Evolutionary conservation across 2,888 invertebrate species (phyloP).

Genomic region (Cecidostiba fungosa): DNA sequence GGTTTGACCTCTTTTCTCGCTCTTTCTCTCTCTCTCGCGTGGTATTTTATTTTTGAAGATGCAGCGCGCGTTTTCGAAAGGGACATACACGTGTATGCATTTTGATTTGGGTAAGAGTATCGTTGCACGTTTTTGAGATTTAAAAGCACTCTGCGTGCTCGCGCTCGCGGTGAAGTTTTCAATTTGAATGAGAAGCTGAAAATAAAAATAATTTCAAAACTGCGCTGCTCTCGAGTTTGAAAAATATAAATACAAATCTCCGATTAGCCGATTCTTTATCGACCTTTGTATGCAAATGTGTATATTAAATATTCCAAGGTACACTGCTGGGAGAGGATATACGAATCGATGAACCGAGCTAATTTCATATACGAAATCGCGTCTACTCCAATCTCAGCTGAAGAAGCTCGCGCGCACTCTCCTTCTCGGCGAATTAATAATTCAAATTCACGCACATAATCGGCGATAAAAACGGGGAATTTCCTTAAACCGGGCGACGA

Average conservation of each 20-base stretch:
- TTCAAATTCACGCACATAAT: slow-evolving; percentile 34
- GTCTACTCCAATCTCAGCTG: background rate
- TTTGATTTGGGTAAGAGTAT: background rate
- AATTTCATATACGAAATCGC: background rate
- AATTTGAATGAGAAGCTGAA: too few relatives aligned
- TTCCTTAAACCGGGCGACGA: background rate
- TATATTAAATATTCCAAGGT: background rate
- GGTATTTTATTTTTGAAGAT: slow-evolving; percentile 10
- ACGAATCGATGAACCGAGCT: background rate
- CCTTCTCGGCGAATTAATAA: slow-evolving; percentile 16
- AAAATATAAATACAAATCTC: background rate
- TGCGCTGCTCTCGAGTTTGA: background rate
- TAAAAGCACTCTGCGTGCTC: too few relatives aligned
- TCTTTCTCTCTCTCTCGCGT: background rate
- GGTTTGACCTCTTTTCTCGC: background rate
- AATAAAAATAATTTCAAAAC: background rate
- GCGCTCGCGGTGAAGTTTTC: too few relatives aligned
- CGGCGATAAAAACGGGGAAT: slow-evolving; percentile 29
- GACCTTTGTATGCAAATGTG: background rate
- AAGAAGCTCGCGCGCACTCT: background rate
- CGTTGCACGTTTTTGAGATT: background rate
- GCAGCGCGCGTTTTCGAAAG: background rate
- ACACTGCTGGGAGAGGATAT: background rate
- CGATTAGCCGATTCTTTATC: background rate
- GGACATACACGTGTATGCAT: background rate